Conservation (phyloP, 2,888 invertebrate genomes). For the Scrobipalpa costella region DNA sequence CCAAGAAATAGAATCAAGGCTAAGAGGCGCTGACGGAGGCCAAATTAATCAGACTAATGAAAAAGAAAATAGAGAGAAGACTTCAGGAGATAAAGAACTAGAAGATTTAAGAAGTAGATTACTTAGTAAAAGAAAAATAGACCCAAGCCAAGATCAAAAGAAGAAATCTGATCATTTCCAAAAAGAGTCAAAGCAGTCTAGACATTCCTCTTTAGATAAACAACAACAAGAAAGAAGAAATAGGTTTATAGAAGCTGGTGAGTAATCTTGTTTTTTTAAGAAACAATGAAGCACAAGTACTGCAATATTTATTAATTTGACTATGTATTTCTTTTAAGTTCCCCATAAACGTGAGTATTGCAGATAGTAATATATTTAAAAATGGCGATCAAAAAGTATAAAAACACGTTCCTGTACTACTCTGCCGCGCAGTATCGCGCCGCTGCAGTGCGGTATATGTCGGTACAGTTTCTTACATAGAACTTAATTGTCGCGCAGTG, state of each 20-base stretch:
- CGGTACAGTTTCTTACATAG: too few relatives aligned
- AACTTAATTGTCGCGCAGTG: too few relatives aligned
- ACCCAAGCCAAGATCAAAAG: slow-evolving; percentile 64
- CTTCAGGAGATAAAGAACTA: slow-evolving; percentile 82
- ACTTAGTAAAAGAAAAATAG: slow-evolving; percentile 86
- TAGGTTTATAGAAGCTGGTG: slow-evolving; percentile 86
- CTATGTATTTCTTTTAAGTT: slow-evolving; percentile 1
- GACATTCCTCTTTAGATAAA: slow-evolving; percentile 68
- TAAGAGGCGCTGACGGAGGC: slow-evolving; percentile 67
- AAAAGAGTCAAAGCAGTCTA: slow-evolving; percentile 65
- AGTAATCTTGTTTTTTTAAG: slow-evolving; percentile 28
- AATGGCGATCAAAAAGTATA: too few relatives aligned
- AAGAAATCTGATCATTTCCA: slow-evolving; percentile 73
- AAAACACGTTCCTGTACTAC: too few relatives aligned
- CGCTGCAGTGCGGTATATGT: too few relatives aligned
- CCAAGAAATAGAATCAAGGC: slow-evolving; percentile 66
- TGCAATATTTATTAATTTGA: not conserved
- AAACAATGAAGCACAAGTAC: not conserved
- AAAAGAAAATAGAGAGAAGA: slow-evolving; percentile 74
- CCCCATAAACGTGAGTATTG: not conserved
- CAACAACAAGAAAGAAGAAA: slow-evolving; percentile 83
- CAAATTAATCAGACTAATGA: slow-evolving; percentile 66
- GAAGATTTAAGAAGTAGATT: slow-evolving; percentile 89
- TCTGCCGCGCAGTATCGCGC: too few relatives aligned
- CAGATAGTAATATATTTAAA: not conserved